Conservation (phyloP, 2,888 invertebrate species). For the Alviniconcha strummeri region DNA sequence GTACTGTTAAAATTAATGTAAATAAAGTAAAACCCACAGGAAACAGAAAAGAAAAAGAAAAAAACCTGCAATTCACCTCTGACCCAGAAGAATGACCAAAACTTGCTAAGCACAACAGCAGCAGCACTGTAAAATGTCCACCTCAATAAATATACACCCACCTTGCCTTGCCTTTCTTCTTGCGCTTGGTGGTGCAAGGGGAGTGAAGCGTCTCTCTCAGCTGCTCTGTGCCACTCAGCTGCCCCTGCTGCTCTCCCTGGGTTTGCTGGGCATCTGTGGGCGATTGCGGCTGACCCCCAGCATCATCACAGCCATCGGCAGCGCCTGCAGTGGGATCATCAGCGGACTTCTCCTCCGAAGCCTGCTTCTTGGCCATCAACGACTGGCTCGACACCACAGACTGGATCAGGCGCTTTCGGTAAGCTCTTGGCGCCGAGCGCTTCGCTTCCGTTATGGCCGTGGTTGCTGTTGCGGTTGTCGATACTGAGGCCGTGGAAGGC, state of each 20-base stretch:
- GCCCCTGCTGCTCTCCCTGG: neutral
- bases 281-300: neutral
- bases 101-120: too few relatives aligned
- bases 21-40: too few relatives aligned
- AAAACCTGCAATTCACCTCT: too few relatives aligned
- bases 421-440: conserved; percentile 38
- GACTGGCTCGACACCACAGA: conserved; percentile 45
- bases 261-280: conserved; percentile 2
- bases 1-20: too few relatives aligned
- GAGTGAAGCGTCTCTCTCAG: conserved; percentile 4
- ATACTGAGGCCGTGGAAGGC: neutral
- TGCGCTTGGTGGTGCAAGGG: conserved; percentile 24
- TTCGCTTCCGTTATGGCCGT: conserved; percentile 20
- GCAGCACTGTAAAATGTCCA: too few relatives aligned
- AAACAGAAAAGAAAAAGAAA: too few relatives aligned
- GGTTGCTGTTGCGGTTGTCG: neutral
- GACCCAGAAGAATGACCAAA: too few relatives aligned
- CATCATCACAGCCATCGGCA: too few relatives aligned
- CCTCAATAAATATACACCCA: neutral
- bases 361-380: conserved; percentile 33
- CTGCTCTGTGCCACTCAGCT: neutral
- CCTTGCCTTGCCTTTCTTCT: conserved; percentile 33
- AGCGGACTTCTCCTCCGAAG: neutral
- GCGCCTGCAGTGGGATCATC: too few relatives aligned
- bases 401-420: conserved; percentile 42